Evolutionary conservation across 2,113 vertebrate genomes (phyloP).

Genomic region (Rhineura floridana): DNA sequence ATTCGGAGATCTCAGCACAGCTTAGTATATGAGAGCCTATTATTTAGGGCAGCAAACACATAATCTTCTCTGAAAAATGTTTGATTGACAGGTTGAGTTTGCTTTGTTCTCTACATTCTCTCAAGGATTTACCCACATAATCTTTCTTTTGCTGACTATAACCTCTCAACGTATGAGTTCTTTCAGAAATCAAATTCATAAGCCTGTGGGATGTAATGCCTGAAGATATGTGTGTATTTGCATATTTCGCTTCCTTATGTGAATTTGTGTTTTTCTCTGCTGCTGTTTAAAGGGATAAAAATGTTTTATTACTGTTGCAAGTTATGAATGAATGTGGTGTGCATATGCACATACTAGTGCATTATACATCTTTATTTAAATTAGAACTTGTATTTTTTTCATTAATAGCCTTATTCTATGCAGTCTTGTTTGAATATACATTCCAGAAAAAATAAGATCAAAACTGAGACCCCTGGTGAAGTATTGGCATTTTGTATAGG

Average conservation of each 20-base stretch:
- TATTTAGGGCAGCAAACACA: not conserved
- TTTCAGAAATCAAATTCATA: conserved; percentile 14
- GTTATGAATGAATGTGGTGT: conserved; percentile 32
- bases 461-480: not conserved
- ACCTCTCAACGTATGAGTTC: not conserved
- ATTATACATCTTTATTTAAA: not conserved
- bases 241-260: not conserved
- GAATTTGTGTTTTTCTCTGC: not conserved
- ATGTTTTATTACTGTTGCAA: not conserved
- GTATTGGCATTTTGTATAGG: no score
- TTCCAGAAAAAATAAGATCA: no score
- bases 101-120: not conserved
- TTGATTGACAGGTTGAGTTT: not conserved
- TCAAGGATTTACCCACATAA: not conserved
- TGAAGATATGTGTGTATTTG: not conserved
- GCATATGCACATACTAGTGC: no score
- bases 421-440: not conserved
- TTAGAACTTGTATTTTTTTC: accelerated
- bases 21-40: conserved; percentile 14
- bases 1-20: not conserved
- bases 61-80: not conserved
- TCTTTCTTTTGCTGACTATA: not conserved
- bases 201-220: conserved; percentile 11
- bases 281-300: not conserved
- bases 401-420: not conserved